Conservation (phyloP, 2,797 vertebrate species). For the Mionectes olivaceus region DNA sequence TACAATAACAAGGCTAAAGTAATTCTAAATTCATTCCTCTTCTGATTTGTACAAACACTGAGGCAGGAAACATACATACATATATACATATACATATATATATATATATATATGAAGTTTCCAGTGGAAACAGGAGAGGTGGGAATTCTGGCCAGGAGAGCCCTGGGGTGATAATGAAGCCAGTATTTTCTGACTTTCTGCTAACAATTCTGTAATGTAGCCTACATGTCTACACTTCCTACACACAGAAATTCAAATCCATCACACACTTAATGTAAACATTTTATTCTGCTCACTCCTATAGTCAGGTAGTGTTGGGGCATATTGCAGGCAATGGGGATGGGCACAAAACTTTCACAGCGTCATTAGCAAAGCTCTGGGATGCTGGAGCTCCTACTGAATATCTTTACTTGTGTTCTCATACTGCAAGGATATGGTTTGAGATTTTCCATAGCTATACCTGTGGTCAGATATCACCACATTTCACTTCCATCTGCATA, state of each 20-base stretch:
- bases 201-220: neutral
- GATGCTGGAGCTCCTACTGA: neutral
- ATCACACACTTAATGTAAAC: fast-evolving
- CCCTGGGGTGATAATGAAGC: neutral
- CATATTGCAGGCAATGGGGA: neutral
- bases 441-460: neutral
- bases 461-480: neutral
- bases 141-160: neutral
- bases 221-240: neutral
- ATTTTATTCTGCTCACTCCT: neutral
- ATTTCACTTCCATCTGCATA: neutral
- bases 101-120: neutral
- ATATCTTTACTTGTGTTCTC: fast-evolving
- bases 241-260: neutral
- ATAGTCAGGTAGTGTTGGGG: neutral
- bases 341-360: neutral
- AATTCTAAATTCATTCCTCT: neutral
- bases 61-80: neutral
- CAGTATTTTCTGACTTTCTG: neutral
- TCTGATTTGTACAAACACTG: neutral
- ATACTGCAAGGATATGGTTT: fast-evolving
- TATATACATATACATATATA: neutral
- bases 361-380: neutral
- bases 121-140: neutral
- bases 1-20: neutral